phyloP scores from a whole-genome alignment of 1,140 invertebrate genomes.

The Monomorium pharaonis region DNA sequence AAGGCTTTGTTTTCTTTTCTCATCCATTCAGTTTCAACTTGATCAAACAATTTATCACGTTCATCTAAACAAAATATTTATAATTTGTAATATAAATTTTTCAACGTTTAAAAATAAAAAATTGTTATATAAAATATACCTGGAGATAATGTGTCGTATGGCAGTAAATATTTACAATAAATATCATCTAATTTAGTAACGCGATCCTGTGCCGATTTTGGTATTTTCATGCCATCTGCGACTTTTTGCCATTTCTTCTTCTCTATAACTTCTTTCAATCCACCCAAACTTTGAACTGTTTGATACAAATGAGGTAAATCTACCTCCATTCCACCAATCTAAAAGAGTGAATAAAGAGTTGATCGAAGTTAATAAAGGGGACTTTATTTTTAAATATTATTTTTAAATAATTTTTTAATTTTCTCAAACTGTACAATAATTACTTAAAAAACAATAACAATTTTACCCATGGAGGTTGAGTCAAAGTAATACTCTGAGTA shows the following conservation, averaged over 20 bases:
- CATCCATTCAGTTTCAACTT: constrained; percentile 92
- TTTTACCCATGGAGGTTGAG: constrained; percentile 90
- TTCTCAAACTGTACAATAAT: background rate
- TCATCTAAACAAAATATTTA: constrained; percentile 86
- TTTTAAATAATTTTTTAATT: background rate
- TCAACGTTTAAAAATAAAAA: constrained; percentile 7
- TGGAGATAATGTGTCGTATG: constrained; percentile 94
- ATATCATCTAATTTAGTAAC: constrained; percentile 95
- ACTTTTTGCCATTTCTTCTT: constrained; percentile 96
- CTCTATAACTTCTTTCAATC: constrained; percentile 95
- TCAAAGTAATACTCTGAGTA: constrained; percentile 91
- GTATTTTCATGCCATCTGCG: constrained; percentile 94
- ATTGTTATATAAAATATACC: constrained; percentile 81
- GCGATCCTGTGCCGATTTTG: constrained; percentile 93
- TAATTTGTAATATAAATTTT: constrained; percentile 49
- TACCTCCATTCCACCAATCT: constrained; percentile 96
- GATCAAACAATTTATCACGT: constrained; percentile 89
- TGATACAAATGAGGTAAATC: constrained; percentile 95
- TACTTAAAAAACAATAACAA: constrained; percentile 36
- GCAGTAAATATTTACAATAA: constrained; percentile 97
- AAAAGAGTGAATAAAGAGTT: constrained; percentile 66
- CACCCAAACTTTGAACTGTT: constrained; percentile 94
- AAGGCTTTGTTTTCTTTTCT: constrained; percentile 86
- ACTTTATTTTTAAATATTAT: too few relatives aligned
- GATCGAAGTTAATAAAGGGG: too few relatives aligned